Conservation (phyloP, 2,113 vertebrate genomes). For the Pogonocichla stellata region DNA sequence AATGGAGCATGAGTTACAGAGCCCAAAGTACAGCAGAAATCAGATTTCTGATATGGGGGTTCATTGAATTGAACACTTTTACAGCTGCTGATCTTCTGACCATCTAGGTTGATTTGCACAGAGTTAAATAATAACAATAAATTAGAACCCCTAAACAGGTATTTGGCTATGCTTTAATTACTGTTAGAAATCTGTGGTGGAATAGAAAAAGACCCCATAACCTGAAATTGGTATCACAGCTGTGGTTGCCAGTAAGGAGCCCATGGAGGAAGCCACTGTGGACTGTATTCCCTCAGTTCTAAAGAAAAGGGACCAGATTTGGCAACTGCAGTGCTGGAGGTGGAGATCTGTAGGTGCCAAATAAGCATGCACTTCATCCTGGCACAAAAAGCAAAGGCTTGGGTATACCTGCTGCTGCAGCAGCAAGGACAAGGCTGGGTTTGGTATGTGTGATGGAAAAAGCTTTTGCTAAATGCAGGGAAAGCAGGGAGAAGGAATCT, state of each 20-base stretch:
- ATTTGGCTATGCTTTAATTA: not conserved
- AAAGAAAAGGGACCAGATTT: not conserved
- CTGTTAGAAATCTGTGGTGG: not conserved
- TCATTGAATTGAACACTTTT: not conserved
- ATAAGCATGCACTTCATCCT: not conserved
- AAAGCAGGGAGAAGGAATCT: not conserved
- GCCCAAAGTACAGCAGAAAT: not conserved
- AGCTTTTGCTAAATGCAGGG: not conserved
- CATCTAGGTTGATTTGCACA: not conserved
- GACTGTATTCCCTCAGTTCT: not conserved
- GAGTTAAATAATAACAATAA: not conserved
- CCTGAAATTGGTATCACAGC: not conserved
- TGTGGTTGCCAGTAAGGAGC: not conserved
- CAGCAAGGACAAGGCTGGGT: not conserved
- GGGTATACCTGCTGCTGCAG: not conserved
- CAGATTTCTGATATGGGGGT: not conserved
- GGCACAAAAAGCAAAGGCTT: not conserved
- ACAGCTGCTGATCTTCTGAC: not conserved
- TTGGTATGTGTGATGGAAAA: not conserved
- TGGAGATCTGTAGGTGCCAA: not conserved
- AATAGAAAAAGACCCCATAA: not conserved
- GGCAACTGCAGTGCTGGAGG: not conserved
- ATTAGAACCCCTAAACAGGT: not conserved
- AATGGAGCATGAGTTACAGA: not conserved
- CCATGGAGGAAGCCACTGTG: not conserved